Base-by-base conservation (phyloP, 1,140 invertebrate genomes). In the Trichogramma pretiosum region DNA sequence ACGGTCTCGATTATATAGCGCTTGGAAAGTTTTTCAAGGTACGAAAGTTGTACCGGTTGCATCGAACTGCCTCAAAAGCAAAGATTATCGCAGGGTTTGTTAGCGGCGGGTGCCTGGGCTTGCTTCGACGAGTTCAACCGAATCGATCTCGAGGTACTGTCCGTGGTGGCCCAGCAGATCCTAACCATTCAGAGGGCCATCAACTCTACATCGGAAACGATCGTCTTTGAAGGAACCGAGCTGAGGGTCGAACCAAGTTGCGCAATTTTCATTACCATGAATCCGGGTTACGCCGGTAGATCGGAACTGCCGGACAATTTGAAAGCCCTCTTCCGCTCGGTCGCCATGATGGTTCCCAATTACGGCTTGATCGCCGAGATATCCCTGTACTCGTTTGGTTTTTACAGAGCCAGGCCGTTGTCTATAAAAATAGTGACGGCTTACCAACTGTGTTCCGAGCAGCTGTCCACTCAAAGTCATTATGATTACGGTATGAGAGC, bases 291-390 rank as follows among this genome's bases (percentile, higher is more conserved):
- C 66, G 90, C 91, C 17, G 90, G 91, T 2, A 75, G 91, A 53
- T 87, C 87, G 0, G 90, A 95, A 64, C 70, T 95, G 19, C 92
- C 92, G 0, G 91, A 96, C 67, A 96, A 96, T 74, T 72, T 95
- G n/a, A 95, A 94, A 73, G 89, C 91, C 0, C 67, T 97, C 5
- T 97, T 98, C 75, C 79, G 93, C 53, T 88, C 92, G 2, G 92
- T 98, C 13, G 92, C 93, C 21, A 98, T 98, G 93, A 96, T 96
- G 92, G 91, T 96, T 17, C 93, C 93, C 1, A 92, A 97, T 70
- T 95, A 95, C 68, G 88, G 89, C 9, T 65, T 96, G 10, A 97
- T 97, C 60, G 88, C 92, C 0, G 93, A 97, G 73, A 95, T 95
- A 51, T 87, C 88, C 36, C 65, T 97, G 1, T 95, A 94, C 58